A percentile compares a stretch with the other conserved stretches of the same genome.
phyloP scores from a whole-genome alignment of 2,113 vertebrate species.

The Hypocryptadius cinnamomeus region DNA sequence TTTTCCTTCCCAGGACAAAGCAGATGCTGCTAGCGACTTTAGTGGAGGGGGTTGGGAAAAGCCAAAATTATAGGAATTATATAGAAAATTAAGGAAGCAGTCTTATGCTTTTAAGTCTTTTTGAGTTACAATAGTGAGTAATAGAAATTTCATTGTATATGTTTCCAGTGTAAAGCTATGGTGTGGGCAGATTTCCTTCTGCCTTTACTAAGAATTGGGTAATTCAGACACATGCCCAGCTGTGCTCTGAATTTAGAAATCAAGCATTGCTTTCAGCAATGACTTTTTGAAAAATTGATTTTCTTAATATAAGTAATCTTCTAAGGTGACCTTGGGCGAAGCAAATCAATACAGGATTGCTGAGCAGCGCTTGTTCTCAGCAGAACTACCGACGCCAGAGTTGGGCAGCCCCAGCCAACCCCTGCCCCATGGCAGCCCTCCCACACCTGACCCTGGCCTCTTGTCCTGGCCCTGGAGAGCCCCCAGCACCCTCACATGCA shows the following conservation, averaged over 20 bases:
- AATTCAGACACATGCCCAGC: background rate
- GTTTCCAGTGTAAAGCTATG: background rate
- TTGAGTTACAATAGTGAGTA: background rate
- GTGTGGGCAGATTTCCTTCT: background rate
- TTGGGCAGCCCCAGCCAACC: background rate
- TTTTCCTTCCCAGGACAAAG: background rate
- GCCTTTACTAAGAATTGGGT: background rate
- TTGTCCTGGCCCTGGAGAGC: background rate
- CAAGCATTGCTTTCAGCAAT: background rate
- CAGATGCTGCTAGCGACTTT: background rate
- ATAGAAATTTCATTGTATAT: background rate
- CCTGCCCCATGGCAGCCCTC: background rate
- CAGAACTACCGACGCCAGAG: background rate
- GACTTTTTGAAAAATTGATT: conserved; percentile 21
- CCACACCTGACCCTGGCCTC: rapidly evolving
- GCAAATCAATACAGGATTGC: conserved; percentile 31
- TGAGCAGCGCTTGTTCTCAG: background rate
- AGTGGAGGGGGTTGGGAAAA: background rate
- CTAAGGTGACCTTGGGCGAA: conserved; percentile 32
- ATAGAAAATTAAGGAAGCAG: background rate
- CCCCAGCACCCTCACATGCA: background rate
- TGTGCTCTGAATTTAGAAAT: conserved; percentile 58
- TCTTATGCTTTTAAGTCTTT: background rate
- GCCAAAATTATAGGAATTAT: background rate
- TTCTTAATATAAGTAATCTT: conserved; percentile 54